Evolutionary conservation across 2,113 vertebrate genomes (phyloP).

Genomic region (Hucho hucho): DNA sequence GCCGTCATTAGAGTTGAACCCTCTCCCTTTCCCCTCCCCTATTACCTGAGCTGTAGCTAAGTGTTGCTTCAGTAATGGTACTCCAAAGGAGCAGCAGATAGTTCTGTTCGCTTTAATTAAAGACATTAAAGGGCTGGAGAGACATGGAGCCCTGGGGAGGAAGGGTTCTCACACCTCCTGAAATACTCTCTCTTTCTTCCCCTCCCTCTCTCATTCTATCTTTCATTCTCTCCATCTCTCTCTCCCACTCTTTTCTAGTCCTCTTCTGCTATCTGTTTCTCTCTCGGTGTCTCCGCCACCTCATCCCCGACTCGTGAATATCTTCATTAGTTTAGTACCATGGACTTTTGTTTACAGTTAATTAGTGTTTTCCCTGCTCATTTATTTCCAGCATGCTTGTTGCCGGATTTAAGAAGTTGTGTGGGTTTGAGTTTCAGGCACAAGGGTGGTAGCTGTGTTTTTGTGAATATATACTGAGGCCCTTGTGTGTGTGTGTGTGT

Average conservation of each 20-base stretch:
- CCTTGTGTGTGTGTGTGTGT: too few species aligned
- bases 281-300: neutral
- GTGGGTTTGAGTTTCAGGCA: conserved; percentile 1
- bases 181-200: conserved; percentile 41
- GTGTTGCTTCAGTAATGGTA: conserved; percentile 59
- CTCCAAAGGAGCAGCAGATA: conserved; percentile 57
- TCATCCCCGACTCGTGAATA: neutral
- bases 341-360: conserved; percentile 40
- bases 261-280: neutral
- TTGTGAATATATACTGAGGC: conserved; percentile 7
- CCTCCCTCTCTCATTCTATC: conserved; percentile 9
- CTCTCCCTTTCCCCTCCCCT: conserved; percentile 28
- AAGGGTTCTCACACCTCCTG: conserved; percentile 58
- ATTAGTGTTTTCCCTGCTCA: conserved; percentile 44
- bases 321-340: conserved; percentile 33
- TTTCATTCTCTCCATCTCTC: neutral
- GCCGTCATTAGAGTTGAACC: conserved; percentile 41
- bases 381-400: conserved; percentile 33
- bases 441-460: neutral
- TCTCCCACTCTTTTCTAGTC: neutral
- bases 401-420: neutral
- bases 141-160: conserved; percentile 53
- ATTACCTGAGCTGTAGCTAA: conserved; percentile 34
- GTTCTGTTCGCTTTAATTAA: conserved; percentile 73
- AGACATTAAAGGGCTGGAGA: conserved; percentile 68